Evolutionary conservation across 1,140 invertebrate genomes (phyloP), one percentile per base, ranked within the genome.

Genomic region (Zophobas morio): DNA sequence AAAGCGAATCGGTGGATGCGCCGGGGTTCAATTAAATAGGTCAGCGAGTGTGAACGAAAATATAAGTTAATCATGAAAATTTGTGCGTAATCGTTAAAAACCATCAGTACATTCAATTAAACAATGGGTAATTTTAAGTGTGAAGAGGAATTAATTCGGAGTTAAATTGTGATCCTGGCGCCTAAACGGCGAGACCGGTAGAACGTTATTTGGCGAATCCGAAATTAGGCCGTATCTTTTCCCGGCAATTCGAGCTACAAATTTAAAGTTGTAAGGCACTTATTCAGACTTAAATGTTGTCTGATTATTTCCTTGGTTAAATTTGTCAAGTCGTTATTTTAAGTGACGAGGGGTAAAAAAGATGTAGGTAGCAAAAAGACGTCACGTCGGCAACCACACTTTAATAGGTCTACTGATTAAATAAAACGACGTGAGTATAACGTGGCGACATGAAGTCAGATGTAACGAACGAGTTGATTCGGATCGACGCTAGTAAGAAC

Each of bases 21-120:
- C 49, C 49, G 49, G 49, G 57, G 37, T 63, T 66, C 3, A 66
- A 66, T 66, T 66, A 66, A 66, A 66, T 66, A 66, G 42, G 37
- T 66, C 36, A 32, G 20, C 57, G n/a, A 66, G 60, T 66, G 39
- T 40, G 6, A 42, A 66, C 60, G 39, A 66, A 66, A 66, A 42
- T 39, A 66, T 66, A 42, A 66, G 39, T 66, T 66, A 66, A 66
- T 66, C 42, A 66, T 66, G 37, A 46, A 57, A 66, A 66, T 66
- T 60, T 42, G 37, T 39, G 39, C 39, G 42, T 36, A 66, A 66
- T 66, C 60, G 42, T 66, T 66, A 66, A 66, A 66, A 66, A 39
- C 37, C 60, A 66, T 66, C 60, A 66, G 60, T 66, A 66, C 60
- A 39, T 66, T 66, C 60, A 66, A 66, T 66, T 66, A 66, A 66